Evolutionary conservation across 2,113 vertebrate genomes (phyloP).

Genomic region (Pygoscelis adeliae): DNA sequence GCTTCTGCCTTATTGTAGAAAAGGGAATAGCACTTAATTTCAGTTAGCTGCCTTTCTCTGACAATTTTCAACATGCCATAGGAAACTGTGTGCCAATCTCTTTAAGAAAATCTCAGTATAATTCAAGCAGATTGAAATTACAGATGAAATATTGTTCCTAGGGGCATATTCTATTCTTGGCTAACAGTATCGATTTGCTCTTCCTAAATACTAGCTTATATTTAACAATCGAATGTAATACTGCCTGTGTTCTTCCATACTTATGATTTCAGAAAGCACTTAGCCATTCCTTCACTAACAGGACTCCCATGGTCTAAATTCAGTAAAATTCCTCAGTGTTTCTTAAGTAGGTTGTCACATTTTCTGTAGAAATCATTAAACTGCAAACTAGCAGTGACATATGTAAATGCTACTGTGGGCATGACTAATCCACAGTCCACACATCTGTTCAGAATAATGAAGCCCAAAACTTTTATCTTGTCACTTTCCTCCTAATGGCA

Average conservation of each 20-base stretch:
- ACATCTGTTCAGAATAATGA: not conserved
- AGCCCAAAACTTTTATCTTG: not conserved
- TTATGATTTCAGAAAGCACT: not conserved
- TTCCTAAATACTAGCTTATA: not conserved
- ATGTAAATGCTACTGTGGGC: not conserved
- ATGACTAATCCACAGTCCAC: slow-evolving; percentile 32
- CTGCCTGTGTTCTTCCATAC: not conserved
- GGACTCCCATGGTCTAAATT: not conserved
- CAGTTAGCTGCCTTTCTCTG: not conserved
- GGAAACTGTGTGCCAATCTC: not conserved
- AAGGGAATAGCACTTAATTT: slow-evolving; percentile 18
- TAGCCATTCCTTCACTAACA: not conserved
- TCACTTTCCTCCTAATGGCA: not conserved
- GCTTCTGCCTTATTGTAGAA: not conserved
- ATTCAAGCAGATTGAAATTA: not conserved
- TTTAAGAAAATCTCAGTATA: not conserved
- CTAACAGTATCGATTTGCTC: not conserved
- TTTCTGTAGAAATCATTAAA: slow-evolving; percentile 10
- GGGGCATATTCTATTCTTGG: not conserved
- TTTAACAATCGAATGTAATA: not conserved
- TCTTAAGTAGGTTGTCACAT: slow-evolving; percentile 5
- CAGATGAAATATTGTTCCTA: not conserved
- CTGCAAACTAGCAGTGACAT: not conserved
- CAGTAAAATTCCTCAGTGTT: slow-evolving; percentile 14
- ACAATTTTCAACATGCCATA: not conserved